phyloP scores from a whole-genome alignment of 2,113 vertebrate genomes.

The Plectropomus leopardus region DNA sequence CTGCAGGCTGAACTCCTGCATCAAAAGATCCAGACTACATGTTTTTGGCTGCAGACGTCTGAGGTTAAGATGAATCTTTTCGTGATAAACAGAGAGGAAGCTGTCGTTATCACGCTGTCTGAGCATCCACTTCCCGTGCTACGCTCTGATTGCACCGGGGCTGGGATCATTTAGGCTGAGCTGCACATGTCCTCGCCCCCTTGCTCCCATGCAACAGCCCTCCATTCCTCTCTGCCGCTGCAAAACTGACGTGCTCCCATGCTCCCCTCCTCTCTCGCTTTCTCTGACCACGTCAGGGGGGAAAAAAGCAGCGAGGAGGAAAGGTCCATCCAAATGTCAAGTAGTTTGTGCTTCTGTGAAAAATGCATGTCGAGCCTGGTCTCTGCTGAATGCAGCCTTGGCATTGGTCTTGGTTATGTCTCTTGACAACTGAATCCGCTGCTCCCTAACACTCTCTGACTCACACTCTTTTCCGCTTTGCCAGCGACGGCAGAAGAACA shows the following conservation, averaged over 20 bases:
- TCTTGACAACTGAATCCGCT: constrained; percentile 61
- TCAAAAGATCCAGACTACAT: constrained; percentile 24
- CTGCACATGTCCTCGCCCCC: not conserved
- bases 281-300: not conserved
- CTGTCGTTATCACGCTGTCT: constrained; percentile 17
- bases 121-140: constrained; percentile 19
- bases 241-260: not conserved
- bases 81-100: constrained; percentile 37
- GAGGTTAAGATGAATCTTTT: constrained; percentile 45
- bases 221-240: constrained; percentile 22
- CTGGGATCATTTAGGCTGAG: constrained; percentile 38
- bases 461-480: constrained; percentile 35
- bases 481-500: constrained; percentile 9
- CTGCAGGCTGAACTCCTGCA: constrained; percentile 4
- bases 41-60: constrained; percentile 8
- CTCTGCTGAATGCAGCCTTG: constrained; percentile 44
- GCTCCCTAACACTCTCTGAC: constrained; percentile 55
- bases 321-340: constrained; percentile 68
- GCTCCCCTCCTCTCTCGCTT: constrained; percentile 18
- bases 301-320: not conserved
- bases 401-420: constrained; percentile 42
- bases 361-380: constrained; percentile 55
- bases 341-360: constrained; percentile 59
- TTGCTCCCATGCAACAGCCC: not conserved
- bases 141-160: constrained; percentile 44